Conservation (phyloP, 2,113 vertebrate species). For the Geococcyx californianus region DNA sequence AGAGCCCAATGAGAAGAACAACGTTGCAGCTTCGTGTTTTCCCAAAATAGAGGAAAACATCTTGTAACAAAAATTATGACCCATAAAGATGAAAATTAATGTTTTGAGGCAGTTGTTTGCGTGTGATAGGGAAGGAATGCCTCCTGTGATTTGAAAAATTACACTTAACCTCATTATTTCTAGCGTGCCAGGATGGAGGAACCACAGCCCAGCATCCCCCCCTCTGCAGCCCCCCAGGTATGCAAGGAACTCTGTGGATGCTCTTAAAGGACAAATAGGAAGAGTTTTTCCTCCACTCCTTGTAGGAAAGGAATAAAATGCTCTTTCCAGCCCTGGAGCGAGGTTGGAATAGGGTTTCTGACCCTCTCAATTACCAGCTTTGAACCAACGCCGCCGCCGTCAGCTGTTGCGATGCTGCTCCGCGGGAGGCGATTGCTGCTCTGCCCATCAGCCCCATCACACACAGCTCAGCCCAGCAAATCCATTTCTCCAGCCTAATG, state of each 20-base stretch:
- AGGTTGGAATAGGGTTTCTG: not conserved
- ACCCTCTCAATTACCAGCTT: not conserved
- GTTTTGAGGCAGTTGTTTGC: not conserved
- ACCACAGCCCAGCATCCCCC: rapidly evolving
- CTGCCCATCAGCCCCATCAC: not conserved
- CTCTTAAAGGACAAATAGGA: not conserved
- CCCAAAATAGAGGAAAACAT: not conserved
- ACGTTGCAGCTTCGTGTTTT: rapidly evolving
- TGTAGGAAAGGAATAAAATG: not conserved
- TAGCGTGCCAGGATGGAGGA: rapidly evolving
- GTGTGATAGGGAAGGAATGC: not conserved
- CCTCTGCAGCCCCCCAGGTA: rapidly evolving
- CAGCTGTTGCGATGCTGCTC: not conserved
- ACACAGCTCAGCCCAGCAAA: not conserved
- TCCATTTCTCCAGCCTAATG: not conserved
- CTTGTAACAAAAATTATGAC: not conserved
- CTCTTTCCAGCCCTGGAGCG: not conserved
- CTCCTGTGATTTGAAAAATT: not conserved
- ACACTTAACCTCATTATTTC: not conserved
- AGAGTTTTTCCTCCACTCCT: not conserved
- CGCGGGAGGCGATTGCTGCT: rapidly evolving
- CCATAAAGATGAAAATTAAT: not conserved
- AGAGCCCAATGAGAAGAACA: rapidly evolving
- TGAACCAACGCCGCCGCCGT: not conserved
- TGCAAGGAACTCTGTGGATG: rapidly evolving